Conservation (phyloP, 2,888 invertebrate species). For the Apantesis nais region DNA sequence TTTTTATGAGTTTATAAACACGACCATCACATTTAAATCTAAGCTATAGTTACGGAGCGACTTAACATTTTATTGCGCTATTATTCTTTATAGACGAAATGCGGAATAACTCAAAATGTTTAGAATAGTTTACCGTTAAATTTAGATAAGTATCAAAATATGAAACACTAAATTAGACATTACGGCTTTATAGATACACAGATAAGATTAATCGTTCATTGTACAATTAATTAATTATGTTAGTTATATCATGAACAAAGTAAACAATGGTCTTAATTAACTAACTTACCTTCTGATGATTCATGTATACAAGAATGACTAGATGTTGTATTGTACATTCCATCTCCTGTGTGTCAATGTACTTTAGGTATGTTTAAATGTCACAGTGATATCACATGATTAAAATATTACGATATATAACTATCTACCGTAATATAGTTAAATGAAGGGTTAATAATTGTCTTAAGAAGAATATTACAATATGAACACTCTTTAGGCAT, state of each 20-base stretch:
- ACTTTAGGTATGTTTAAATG: not conserved
- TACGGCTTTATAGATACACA: slow-evolving; percentile 34
- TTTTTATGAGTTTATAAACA: slow-evolving; percentile 78
- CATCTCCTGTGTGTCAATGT: not conserved
- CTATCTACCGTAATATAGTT: no score
- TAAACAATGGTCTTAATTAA: slow-evolving; percentile 11
- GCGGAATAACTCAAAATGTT: slow-evolving; percentile 54
- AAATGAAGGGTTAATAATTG: no score
- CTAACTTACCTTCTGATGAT: not conserved
- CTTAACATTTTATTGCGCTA: slow-evolving; percentile 71
- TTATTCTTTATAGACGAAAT: slow-evolving; percentile 66
- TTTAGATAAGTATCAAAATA: slow-evolving; percentile 49
- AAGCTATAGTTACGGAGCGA: slow-evolving; percentile 64
- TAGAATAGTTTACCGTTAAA: slow-evolving; percentile 54
- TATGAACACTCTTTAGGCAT: no score
- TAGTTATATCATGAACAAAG: slow-evolving; percentile 2
- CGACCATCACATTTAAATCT: slow-evolving; percentile 76
- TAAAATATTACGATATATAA: no score
- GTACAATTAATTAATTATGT: slow-evolving; percentile 31
- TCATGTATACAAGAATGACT: not conserved
- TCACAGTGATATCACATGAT: not conserved
- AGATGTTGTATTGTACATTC: not conserved
- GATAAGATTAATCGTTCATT: slow-evolving; percentile 44
- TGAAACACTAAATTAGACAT: slow-evolving; percentile 41
- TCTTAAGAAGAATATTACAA: no score